Evolutionary conservation across 2,113 vertebrate species (phyloP).

Genomic region (Pogonocichla stellata): DNA sequence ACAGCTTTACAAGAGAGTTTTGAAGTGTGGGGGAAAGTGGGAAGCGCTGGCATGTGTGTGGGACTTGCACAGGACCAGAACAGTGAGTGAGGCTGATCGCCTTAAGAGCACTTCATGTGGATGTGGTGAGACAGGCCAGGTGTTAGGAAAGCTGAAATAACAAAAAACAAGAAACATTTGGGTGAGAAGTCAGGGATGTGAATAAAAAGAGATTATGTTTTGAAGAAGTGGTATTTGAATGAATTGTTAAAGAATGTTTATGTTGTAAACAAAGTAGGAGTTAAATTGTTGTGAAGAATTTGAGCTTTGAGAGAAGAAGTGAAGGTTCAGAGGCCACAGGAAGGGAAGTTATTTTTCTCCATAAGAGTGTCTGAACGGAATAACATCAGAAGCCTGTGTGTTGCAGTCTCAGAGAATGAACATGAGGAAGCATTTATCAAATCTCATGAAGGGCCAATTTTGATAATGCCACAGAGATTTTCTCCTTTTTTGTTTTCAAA

Average conservation of each 20-base stretch:
- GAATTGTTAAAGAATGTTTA: not conserved
- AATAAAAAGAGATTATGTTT: not conserved
- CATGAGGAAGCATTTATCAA: not conserved
- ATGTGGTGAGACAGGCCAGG: not conserved
- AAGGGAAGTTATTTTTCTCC: not conserved
- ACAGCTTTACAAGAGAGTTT: not conserved
- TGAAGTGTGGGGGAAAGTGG: not conserved
- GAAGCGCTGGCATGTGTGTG: rapidly evolving
- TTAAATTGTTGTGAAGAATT: not conserved
- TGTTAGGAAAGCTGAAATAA: not conserved
- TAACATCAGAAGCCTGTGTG: not conserved
- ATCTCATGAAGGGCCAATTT: not conserved
- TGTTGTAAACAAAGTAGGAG: not conserved
- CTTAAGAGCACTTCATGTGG: rapidly evolving
- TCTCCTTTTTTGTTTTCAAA: not conserved
- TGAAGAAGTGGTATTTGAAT: not conserved
- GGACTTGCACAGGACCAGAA: not conserved
- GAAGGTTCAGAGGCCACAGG: rapidly evolving
- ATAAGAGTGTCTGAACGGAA: not conserved
- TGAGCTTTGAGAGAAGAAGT: not conserved
- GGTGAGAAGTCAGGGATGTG: not conserved
- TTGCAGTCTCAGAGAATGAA: not conserved
- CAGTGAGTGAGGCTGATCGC: not conserved
- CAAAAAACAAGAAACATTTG: not conserved
- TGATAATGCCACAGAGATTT: not conserved